phyloP scores from a whole-genome alignment of 2,797 vertebrate genomes.

The Ceryle rudis region DNA sequence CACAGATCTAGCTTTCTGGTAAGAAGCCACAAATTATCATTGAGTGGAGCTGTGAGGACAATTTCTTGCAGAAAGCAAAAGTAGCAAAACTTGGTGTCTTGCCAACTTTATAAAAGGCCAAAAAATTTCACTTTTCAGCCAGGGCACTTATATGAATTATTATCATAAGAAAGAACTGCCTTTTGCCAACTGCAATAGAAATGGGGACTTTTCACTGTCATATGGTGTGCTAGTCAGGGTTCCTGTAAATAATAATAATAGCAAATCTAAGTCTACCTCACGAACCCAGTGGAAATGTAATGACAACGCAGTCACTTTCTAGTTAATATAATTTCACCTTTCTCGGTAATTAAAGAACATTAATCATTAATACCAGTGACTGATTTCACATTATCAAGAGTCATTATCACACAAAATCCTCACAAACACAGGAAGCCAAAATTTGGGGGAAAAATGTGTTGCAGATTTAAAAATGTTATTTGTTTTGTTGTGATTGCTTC shows the following conservation, averaged over 20 bases:
- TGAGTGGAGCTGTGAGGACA: slow-evolving; percentile 3
- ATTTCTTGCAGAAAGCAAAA: slow-evolving; percentile 57
- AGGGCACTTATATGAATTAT: slow-evolving; percentile 52
- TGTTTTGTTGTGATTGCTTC: not conserved
- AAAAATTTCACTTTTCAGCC: slow-evolving; percentile 35
- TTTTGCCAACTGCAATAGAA: slow-evolving; percentile 41
- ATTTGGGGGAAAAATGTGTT: not conserved
- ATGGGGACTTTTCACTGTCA: not conserved
- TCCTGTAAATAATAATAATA: slow-evolving; percentile 35
- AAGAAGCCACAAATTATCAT: slow-evolving; percentile 53
- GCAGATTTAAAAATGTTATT: not conserved
- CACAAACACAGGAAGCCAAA: not conserved
- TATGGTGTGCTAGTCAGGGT: not conserved
- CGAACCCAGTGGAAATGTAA: not conserved
- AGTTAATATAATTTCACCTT: not conserved
- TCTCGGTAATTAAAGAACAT: not conserved
- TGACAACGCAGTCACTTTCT: not conserved
- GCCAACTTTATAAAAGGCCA: slow-evolving; percentile 25
- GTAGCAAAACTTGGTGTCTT: slow-evolving; percentile 40
- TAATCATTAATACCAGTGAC: not conserved
- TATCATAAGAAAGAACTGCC: not conserved
- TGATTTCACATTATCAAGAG: not conserved
- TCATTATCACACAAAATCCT: not conserved
- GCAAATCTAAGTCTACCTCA: not conserved
- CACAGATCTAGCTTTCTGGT: slow-evolving; percentile 59